Base-by-base conservation (phyloP, 2,888 invertebrate genomes). In the Teinopalpus imperialis region DNA sequence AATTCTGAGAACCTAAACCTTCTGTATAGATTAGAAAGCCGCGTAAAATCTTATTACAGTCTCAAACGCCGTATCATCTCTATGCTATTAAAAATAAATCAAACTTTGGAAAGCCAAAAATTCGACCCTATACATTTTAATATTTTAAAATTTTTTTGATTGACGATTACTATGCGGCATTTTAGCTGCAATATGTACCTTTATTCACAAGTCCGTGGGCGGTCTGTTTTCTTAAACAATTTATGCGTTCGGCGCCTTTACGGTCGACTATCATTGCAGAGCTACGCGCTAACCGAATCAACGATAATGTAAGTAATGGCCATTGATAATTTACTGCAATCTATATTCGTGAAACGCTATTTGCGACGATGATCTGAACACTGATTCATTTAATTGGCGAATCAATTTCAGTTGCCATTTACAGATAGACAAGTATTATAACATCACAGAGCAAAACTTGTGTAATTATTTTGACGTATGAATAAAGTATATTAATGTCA, bases 201-300 rank as follows among this genome's bases (percentile, higher is more conserved):
- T 42, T 42, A 30, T 56, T 57, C 51, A 59, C 56, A 53, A 56
- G 63, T 57, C 61, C 49, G 74, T 70, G 79, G 76, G 83, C 77
- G 83, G 81, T 80, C 81, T 57, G 61, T 70, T 74, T 76, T 65
- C 69, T 68, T 73, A 77, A 77, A 62, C 75, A 81, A 82, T 86
- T 83, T 83, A 85, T 81, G 70, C 52, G 66, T 53, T 63, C 78
- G 79, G 81, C 74, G 70, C 70, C 76, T 81, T 80, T 78, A 66
- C 57, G 53, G 61, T 54, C 54, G 51, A 57, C 56, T 65, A 65
- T 67, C 49, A 46, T 9, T 21, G 52, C 42, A 54, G 53, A 57
- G 67, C 39, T 9, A 69, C 63, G 68, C 64, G 68, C 69, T 74
- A 75, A 79, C 78, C 69, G 70, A 81, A 81, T 83, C 76, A 67